These are phyloP conservation scores for Tiaroga cobitis DNA, from an alignment of 2,797 vertebrate genomes.

Conservation along the genomic window DNA sequence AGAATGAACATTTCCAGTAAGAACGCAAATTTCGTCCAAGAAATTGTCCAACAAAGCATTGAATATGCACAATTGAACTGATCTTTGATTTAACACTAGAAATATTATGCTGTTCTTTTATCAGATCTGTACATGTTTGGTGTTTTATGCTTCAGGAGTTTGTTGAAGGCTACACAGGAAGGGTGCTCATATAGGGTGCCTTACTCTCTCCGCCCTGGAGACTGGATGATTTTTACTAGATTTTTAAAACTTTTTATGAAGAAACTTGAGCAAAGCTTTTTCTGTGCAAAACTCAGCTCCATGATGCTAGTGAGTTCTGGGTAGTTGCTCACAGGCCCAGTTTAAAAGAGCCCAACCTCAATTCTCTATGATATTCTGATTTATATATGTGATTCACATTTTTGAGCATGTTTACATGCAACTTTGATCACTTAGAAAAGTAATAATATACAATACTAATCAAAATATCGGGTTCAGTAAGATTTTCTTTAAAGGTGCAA, in stretches of 20 bases:
- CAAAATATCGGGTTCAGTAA: background rate
- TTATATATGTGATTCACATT: background rate
- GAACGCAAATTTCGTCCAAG: background rate
- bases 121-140: background rate
- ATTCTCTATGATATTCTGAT: background rate
- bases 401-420: background rate
- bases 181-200: background rate
- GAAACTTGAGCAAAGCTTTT: background rate
- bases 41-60: background rate
- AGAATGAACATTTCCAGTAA: slow-evolving; percentile 31
- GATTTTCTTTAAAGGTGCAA: too few species aligned
- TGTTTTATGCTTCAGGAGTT: background rate
- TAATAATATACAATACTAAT: background rate
- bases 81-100: background rate
- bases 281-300: background rate
- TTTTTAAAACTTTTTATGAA: background rate
- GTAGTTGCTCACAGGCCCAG: background rate
- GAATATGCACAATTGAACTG: background rate
- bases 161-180: background rate
- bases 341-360: background rate
- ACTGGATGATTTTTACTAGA: background rate
- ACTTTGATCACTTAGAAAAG: background rate
- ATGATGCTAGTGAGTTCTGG: background rate
- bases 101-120: background rate
- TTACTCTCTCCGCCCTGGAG: background rate